phyloP scores from a whole-genome alignment of 2,797 vertebrate genomes.

The Champsocephalus esox region DNA sequence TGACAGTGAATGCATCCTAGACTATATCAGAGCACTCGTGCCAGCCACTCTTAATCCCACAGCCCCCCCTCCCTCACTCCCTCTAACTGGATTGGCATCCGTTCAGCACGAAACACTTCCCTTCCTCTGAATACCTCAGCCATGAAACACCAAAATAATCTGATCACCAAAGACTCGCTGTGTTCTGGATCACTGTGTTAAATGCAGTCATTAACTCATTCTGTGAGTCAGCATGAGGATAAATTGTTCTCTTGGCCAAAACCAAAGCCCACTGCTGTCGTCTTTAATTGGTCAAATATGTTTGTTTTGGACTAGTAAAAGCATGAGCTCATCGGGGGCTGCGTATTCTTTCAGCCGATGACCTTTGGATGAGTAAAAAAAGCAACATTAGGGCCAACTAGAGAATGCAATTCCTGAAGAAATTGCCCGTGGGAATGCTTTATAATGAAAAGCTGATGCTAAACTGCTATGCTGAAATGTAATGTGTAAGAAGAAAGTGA shows the following conservation, averaged over 20 bases:
- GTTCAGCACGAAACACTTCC: not conserved
- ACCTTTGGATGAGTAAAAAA: not conserved
- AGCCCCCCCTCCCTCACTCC: conserved; percentile 10
- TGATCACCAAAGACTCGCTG: not conserved
- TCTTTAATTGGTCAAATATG: conserved; percentile 40
- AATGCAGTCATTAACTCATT: conserved; percentile 27
- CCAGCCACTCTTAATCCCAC: conserved; percentile 2
- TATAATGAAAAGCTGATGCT: no score
- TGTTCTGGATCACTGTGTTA: not conserved
- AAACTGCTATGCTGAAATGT: no score
- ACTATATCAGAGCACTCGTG: conserved; percentile 6
- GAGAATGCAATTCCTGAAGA: no score
- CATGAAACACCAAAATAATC: conserved; percentile 31
- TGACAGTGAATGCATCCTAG: conserved; percentile 6
- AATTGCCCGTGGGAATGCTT: no score
- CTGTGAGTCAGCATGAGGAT: conserved; percentile 35
- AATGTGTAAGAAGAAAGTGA: no score
- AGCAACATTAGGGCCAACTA: no score
- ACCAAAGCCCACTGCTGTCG: not conserved
- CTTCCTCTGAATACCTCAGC: conserved; percentile 50
- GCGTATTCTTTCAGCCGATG: not conserved
- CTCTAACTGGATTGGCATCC: conserved; percentile 38
- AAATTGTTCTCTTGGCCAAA: not conserved
- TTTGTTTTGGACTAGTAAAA: conserved; percentile 8
- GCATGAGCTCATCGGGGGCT: conserved; percentile 34